These are phyloP conservation scores for Caranx ignobilis DNA, from an alignment of 2,113 vertebrate genomes.

Conservation along the genomic window DNA sequence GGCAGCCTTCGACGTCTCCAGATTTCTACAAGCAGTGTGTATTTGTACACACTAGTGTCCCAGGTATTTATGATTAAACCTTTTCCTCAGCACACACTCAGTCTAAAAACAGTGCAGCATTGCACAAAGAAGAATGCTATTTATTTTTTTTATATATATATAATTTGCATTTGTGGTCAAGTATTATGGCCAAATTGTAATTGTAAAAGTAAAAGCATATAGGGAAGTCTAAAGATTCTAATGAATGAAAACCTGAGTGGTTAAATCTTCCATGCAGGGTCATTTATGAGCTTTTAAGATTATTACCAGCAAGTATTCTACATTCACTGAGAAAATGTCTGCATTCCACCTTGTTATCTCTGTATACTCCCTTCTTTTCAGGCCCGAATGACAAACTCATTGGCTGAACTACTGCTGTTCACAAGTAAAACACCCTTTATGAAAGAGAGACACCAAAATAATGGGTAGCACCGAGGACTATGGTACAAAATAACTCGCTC, in stretches of 20 bases:
- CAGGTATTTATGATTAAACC: not conserved
- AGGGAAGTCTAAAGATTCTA: not conserved
- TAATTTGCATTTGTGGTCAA: not conserved
- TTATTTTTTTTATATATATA: not conserved
- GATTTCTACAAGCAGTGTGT: no score
- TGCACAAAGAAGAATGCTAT: not conserved
- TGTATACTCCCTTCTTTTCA: constrained; percentile 8
- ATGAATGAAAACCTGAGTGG: not conserved
- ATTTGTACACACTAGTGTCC: no score
- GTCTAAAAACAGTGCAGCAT: not conserved
- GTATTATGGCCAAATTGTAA: not conserved
- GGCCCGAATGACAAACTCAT: not conserved
- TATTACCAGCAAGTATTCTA: not conserved
- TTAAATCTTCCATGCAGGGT: not conserved
- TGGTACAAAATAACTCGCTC: not conserved
- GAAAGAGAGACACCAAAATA: not conserved
- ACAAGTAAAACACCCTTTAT: not conserved
- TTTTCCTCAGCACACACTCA: not conserved
- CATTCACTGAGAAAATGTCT: constrained; percentile 1
- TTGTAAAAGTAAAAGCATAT: not conserved
- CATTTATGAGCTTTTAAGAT: not conserved
- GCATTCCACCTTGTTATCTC: not conserved
- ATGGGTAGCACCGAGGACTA: not conserved
- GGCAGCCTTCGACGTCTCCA: no score
- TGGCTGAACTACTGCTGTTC: constrained; percentile 26